Base-by-base conservation (phyloP, 1,140 invertebrate genomes). In the Musca domestica region DNA sequence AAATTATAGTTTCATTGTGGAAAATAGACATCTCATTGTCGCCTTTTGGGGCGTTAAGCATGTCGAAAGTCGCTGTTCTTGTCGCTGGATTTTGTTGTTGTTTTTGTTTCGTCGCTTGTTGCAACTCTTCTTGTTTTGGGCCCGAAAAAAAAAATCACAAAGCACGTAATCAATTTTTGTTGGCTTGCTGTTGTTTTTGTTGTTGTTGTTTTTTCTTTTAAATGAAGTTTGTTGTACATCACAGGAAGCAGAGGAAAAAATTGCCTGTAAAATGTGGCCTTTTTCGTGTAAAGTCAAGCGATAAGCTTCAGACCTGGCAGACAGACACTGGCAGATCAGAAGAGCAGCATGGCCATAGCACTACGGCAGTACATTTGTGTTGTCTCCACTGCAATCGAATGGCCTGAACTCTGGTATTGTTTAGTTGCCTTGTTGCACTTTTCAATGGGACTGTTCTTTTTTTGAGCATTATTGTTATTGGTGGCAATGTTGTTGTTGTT, bases 11-110 rank as follows among this genome's bases (percentile, higher is more conserved):
- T 47, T 66, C 17, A 51, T 52, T 51, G 46, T 51, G 27, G 69
- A 78, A 73, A 78, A 78, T 78, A 78, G 77, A 78, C 77, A 74
- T 78, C 76, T 78, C 77, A 78, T 78, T 78, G 76, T 66, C 49
- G 64, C 49, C 47, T 52, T 66, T 71, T 67, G 74, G 70, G 74
- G 75, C 73, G 76, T 72, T 51, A 67, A 74, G 73, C 75, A 71
- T 76, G 75, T 78, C 73, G 64, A 74, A 77, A 73, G 67, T 75
- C 48, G 47, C 47, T 66, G 64, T 65, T 65, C 74, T 75, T 77
- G 73, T 77, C 73, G 77, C 75, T 77, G 73, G 75, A 73, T 72
- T 41, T 58, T 25, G 54, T 68, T 52, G 9, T 54, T 34, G 67
- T 68, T 46, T 48, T 17, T 69, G 34, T 22, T 41, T 61, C 47